These are phyloP conservation scores for Epinotia ramella DNA, from an alignment of 2,888 invertebrate genomes.

Conservation along the genomic window DNA sequence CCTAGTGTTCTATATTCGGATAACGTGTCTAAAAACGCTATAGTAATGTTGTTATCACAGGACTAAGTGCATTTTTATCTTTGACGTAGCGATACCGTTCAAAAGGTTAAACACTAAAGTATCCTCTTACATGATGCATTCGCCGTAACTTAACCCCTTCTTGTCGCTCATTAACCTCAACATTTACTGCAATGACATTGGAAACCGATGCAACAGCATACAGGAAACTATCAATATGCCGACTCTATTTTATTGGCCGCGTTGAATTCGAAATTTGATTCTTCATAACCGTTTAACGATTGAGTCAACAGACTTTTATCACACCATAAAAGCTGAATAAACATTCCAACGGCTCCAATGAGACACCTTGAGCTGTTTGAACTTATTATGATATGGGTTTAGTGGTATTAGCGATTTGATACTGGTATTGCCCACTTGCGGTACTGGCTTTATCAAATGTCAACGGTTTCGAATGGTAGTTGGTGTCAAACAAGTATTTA, in stretches of 20 bases:
- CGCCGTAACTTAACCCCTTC: constrained; percentile 9
- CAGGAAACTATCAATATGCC: constrained; percentile 29
- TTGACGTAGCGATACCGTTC: background rate
- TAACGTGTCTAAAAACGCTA: background rate
- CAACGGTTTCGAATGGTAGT: constrained; percentile 18
- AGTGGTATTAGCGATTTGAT: constrained; percentile 32
- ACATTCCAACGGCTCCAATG: constrained; percentile 40
- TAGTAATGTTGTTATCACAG: background rate
- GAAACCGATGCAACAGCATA: constrained; percentile 2
- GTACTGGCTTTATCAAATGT: background rate
- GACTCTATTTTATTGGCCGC: constrained; percentile 37
- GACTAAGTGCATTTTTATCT: background rate
- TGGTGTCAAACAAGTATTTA: constrained; percentile 22
- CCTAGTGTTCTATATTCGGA: background rate
- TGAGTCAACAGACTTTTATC: constrained; percentile 45
- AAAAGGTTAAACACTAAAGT: constrained; percentile 12
- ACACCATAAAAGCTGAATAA: constrained; percentile 46
- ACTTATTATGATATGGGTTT: constrained; percentile 31
- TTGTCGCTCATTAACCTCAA: constrained; percentile 25
- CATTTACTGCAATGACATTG: constrained; percentile 24
- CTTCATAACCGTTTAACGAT: constrained; percentile 39
- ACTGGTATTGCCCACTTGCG: background rate
- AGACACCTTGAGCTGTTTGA: constrained; percentile 42
- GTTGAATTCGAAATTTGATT: constrained; percentile 39
- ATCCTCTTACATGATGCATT: constrained; percentile 29